These are phyloP conservation scores for Terrapene triunguis DNA, from an alignment of 2,113 vertebrate species.

Conservation along the genomic window DNA sequence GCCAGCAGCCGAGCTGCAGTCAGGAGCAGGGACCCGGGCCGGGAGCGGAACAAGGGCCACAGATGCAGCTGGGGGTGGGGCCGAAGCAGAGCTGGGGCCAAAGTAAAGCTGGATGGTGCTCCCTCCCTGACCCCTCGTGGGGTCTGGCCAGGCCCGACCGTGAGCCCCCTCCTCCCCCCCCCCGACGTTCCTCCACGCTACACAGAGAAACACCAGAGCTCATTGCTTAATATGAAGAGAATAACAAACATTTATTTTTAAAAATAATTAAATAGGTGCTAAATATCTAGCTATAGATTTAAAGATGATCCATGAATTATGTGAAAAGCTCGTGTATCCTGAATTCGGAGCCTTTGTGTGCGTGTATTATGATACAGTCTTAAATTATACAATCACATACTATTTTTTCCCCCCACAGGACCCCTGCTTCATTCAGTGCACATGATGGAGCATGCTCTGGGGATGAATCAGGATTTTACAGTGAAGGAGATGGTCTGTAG, in stretches of 20 bases:
- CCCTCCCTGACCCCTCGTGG: too few relatives aligned
- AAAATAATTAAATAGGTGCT: background rate
- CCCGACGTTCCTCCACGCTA: too few relatives aligned
- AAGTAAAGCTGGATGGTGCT: too few relatives aligned
- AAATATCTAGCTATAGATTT: background rate
- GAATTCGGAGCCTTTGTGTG: background rate
- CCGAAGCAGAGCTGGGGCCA: too few relatives aligned
- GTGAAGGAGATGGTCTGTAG: background rate
- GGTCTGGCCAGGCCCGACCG: too few relatives aligned
- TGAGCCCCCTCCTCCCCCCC: too few relatives aligned
- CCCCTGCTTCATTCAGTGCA: background rate
- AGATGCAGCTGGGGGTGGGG: too few relatives aligned
- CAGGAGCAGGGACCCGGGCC: too few relatives aligned
- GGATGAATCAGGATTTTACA: background rate
- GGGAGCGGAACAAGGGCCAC: too few relatives aligned
- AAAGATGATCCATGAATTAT: background rate
- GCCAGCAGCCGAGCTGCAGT: too few relatives aligned
- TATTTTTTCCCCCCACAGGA: background rate
- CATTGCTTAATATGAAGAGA: background rate
- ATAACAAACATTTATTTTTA: background rate
- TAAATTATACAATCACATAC: background rate
- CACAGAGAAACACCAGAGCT: background rate
- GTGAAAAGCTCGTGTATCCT: background rate
- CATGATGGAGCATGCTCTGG: background rate
- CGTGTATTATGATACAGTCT: background rate